phyloP scores from a whole-genome alignment of 1,140 invertebrate species.

The Papilio glaucus region DNA sequence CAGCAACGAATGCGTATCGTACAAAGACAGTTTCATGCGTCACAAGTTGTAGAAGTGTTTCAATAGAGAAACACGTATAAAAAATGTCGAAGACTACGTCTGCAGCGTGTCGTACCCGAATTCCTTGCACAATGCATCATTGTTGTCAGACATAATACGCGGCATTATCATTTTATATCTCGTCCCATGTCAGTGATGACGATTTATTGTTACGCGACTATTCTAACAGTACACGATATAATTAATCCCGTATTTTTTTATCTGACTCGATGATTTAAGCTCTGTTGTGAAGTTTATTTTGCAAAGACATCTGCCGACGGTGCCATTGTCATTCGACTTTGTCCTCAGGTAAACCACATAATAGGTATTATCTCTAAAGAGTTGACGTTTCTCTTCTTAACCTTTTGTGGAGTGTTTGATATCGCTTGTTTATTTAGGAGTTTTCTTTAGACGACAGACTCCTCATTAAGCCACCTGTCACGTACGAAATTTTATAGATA shows the following conservation, averaged over 20 bases:
- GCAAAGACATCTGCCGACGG: slow-evolving; percentile 76
- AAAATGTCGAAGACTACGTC: slow-evolving; percentile 22
- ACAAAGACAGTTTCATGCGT: slow-evolving; percentile 23
- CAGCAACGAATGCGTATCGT: neutral
- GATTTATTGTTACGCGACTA: slow-evolving; percentile 74
- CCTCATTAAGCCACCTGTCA: slow-evolving; percentile 41
- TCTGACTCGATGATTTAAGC: slow-evolving; percentile 65
- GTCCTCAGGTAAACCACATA: slow-evolving; percentile 77
- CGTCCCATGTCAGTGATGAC: slow-evolving; percentile 79
- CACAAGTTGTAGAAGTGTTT: slow-evolving; percentile 21
- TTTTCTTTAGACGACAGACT: slow-evolving; percentile 51
- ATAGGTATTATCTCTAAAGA: slow-evolving; percentile 77
- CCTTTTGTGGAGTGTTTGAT: slow-evolving; percentile 78
- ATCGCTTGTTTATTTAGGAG: slow-evolving; percentile 70
- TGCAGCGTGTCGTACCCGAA: slow-evolving; percentile 60
- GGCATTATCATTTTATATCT: slow-evolving; percentile 80
- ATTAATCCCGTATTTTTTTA: slow-evolving; percentile 80
- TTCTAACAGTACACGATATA: slow-evolving; percentile 68
- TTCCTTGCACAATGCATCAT: slow-evolving; percentile 76
- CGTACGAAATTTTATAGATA: slow-evolving; percentile 19
- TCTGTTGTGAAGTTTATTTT: slow-evolving; percentile 76
- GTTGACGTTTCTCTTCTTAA: slow-evolving; percentile 74
- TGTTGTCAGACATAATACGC: slow-evolving; percentile 78
- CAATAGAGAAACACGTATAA: slow-evolving; percentile 1
- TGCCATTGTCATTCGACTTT: slow-evolving; percentile 63